A percentile compares a stretch with the other conserved stretches of the same genome.
Conservation (phyloP, 2,113 vertebrate genomes). For the Rynchops niger region DNA sequence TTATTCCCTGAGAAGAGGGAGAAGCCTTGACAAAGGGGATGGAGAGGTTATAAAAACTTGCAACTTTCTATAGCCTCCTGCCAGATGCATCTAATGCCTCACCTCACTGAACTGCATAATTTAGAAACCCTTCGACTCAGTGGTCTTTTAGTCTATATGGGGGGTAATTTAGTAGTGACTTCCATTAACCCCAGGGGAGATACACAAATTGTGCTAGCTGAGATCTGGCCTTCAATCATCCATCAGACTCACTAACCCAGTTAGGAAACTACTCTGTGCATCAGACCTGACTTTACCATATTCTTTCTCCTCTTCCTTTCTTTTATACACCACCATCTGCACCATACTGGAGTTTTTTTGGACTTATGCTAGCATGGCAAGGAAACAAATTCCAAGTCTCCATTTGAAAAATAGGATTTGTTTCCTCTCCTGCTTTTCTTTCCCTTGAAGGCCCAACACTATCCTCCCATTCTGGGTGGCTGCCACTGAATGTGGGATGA, state of each 20-base stretch:
- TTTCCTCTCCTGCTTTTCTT: neutral
- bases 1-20: neutral
- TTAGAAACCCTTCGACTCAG: neutral
- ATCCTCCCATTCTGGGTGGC: neutral
- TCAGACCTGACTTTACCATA: neutral
- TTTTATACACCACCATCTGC: neutral
- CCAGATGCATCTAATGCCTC: neutral
- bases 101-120: neutral
- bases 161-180: neutral
- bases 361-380: rapidly evolving
- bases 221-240: neutral
- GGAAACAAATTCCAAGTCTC: neutral
- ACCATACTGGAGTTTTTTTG: neutral
- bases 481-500: neutral
- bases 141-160: neutral
- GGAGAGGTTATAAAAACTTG: neutral
- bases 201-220: neutral
- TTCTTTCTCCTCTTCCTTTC: neutral
- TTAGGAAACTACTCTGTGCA: neutral
- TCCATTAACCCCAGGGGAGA: neutral
- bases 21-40: neutral
- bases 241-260: neutral
- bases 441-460: neutral
- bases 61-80: neutral
- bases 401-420: neutral